Evolutionary conservation across 1,140 invertebrate genomes (phyloP), one percentile per base, ranked within the genome.

Genomic region (Drosophila bocqueti): DNA sequence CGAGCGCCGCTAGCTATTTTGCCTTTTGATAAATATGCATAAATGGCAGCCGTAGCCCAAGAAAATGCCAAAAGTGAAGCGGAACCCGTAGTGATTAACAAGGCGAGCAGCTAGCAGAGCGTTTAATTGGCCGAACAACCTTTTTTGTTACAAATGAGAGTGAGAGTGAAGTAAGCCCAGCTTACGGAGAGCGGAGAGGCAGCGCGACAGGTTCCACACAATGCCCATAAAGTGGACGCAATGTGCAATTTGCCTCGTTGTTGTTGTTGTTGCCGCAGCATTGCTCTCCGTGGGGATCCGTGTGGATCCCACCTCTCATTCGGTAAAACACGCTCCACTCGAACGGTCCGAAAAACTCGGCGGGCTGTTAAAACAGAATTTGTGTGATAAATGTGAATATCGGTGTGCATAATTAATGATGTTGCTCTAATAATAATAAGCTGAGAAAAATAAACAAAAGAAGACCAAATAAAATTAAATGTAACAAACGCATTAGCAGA

Each of bases 181-280:
- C 29, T 43, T 29, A n/a, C 13, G 40, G 26, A 63, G 38, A 55
- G 59, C 40, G 13, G 13, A 36, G 45, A 21, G 26, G 11, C 26
- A 26, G 21, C 11, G 16, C 31, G 63, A 66, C 63, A 66, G 58
- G 63, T 63, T 63, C 63, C 63, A 66, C 62, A 42, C 40, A 34
- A 84, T 75, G 81, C 69, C 84, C 84, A 87, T 84, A 90, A 84
- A 84, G 73, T 87, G 84, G 84, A 90, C 84, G 73, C 55, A 71
- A 43, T 31, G 54, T 74, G 58, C 60, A 74, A 65, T 79, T 76
- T 34, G 15, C 13, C 13, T 40, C 36, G n/a, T 58, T 34, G 31
- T 67, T 62, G 43, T 67, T 62, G 43, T 67, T 59, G 43, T 43
- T 81, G 47, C 72, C 74, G 42, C 52, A 29, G 62, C 34, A 59